These are phyloP conservation scores for Bubo blakistoni DNA, from an alignment of 2,113 vertebrate species.

Conservation along the genomic window DNA sequence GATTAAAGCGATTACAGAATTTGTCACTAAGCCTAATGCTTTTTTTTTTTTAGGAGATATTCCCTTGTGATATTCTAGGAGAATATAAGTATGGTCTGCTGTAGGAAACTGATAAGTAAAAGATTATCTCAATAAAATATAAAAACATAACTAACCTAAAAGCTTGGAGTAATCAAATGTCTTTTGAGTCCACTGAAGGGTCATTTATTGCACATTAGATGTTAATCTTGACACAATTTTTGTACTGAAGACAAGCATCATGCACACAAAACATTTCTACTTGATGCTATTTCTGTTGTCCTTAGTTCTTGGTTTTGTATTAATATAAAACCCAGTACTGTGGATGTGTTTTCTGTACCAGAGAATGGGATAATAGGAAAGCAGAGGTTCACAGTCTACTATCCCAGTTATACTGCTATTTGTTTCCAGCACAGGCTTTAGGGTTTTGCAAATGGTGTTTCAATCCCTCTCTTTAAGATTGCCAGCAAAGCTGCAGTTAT, in stretches of 20 bases:
- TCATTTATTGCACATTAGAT: conserved; percentile 18
- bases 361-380: background rate
- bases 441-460: background rate
- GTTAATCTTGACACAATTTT: conserved; percentile 26
- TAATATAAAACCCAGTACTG: background rate
- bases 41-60: background rate
- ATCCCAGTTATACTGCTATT: background rate
- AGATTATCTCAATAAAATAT: background rate
- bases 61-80: background rate
- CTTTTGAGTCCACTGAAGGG: conserved; percentile 35
- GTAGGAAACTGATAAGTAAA: background rate
- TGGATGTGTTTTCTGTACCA: background rate
- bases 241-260: background rate
- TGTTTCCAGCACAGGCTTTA: background rate
- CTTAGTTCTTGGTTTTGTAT: background rate
- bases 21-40: background rate
- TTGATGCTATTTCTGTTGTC: background rate
- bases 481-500: background rate
- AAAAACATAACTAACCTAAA: background rate
- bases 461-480: background rate
- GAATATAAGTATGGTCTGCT: background rate
- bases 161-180: background rate
- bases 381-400: background rate
- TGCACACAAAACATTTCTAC: background rate
- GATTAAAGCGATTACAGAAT: background rate